Percentiles rank a stretch among this genome's conserved stretches.
Evolutionary conservation across 2,888 invertebrate genomes (phyloP).

Genomic region (Clanis bilineata): DNA sequence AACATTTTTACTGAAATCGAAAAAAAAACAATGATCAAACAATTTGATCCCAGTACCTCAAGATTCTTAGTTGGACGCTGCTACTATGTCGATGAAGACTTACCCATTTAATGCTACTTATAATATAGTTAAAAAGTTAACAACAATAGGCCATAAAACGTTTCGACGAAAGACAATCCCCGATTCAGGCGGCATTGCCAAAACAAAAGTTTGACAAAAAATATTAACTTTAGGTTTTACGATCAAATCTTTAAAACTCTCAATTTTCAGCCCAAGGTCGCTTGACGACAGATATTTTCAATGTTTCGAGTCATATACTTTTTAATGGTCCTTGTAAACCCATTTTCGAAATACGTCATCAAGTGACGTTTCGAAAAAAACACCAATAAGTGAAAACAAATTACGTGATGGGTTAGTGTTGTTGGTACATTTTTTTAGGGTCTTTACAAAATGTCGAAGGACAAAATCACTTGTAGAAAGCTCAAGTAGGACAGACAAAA

Average conservation of each 20-base stretch:
- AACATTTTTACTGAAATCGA: too few relatives aligned
- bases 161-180: not conserved
- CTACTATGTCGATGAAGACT: too few relatives aligned
- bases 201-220: conserved; percentile 4
- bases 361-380: not conserved
- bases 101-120: not conserved
- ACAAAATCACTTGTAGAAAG: too few relatives aligned
- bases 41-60: too few relatives aligned
- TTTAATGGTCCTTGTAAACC: not conserved
- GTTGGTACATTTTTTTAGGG: not conserved
- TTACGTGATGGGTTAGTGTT: not conserved
- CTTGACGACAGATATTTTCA: not conserved
- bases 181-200: not conserved
- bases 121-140: not conserved
- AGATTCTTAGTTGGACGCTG: too few relatives aligned
- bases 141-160: not conserved
- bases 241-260: conserved; percentile 38
- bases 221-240: not conserved
- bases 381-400: not conserved
- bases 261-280: conserved; percentile 32
- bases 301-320: not conserved
- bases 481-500: too few relatives aligned
- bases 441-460: too few relatives aligned
- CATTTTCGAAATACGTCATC: conserved; percentile 1
- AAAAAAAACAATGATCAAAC: too few relatives aligned